Percentiles rank a stretch among this genome's conserved stretches.
These are phyloP conservation scores for Lasioglossum morio DNA, from an alignment of 2,888 invertebrate species.

Conservation along the genomic window DNA sequence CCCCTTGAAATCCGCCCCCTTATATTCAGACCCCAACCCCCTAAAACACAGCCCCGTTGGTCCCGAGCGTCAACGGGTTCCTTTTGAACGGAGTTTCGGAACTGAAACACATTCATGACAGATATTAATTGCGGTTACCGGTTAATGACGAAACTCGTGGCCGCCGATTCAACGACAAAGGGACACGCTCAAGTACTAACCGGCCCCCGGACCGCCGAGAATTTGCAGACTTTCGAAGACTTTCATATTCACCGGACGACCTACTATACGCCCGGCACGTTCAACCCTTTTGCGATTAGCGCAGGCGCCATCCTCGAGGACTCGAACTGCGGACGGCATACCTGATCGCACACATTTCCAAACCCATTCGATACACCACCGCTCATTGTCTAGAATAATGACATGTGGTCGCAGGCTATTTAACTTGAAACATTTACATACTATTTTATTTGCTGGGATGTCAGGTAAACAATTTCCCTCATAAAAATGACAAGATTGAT, in stretches of 20 bases:
- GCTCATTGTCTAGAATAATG: not conserved
- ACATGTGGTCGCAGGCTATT: not conserved
- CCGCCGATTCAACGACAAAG: conserved; percentile 18
- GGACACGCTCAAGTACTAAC: not conserved
- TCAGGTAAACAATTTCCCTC: no score
- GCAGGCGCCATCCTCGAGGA: not conserved
- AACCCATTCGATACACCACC: not conserved
- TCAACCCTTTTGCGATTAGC: conserved; percentile 3
- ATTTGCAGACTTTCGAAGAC: not conserved
- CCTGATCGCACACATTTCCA: not conserved
- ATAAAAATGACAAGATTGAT: no score
- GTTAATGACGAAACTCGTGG: conserved; percentile 35
- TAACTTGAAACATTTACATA: not conserved
- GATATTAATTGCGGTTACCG: conserved; percentile 50
- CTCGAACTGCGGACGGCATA: not conserved
- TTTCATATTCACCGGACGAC: not conserved
- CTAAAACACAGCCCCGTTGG: not conserved
- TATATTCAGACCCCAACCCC: not conserved
- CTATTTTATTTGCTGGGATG: no score
- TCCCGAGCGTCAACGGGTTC: conserved; percentile 23
- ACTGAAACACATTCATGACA: conserved; percentile 35
- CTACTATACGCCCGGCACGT: not conserved
- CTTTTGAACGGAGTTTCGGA: conserved; percentile 41
- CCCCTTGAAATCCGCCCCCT: not conserved
- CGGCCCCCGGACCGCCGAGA: not conserved